Conservation (phyloP, 2,797 vertebrate genomes). For the Lepus townsendii region DNA sequence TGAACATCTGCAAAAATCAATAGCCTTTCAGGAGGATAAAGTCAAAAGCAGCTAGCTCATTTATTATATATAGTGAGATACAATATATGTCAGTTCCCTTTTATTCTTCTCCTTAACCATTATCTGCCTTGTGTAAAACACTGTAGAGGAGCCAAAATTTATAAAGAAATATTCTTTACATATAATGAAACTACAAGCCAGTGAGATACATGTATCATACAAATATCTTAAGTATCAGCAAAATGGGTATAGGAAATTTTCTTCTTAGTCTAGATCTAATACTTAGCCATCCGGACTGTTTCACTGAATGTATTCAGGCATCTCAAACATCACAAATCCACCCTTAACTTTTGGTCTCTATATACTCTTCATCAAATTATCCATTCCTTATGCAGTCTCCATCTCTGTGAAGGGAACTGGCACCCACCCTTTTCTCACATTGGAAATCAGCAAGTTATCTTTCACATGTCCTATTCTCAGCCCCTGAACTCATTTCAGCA, state of each 20-base stretch:
- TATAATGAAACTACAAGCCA: background rate
- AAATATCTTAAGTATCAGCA: background rate
- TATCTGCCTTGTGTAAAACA: background rate
- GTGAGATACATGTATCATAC: background rate
- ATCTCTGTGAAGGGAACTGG: background rate
- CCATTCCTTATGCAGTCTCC: background rate
- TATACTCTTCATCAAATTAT: background rate
- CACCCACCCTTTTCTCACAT: background rate
- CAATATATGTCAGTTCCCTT: background rate
- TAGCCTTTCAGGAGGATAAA: conserved; percentile 31
- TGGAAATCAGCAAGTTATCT: background rate
- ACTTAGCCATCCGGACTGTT: background rate
- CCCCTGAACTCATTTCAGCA: background rate
- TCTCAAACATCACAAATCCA: background rate
- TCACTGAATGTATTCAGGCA: background rate
- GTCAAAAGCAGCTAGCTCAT: background rate
- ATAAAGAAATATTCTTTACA: background rate
- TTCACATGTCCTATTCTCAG: background rate
- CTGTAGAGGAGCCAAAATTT: background rate
- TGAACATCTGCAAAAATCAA: conserved; percentile 47
- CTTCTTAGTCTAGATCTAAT: background rate
- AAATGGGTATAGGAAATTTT: background rate
- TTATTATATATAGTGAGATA: background rate
- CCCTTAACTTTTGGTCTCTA: background rate
- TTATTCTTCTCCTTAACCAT: background rate